phyloP scores from a whole-genome alignment of 1,140 invertebrate species.

The Agraylea sexmaculata region DNA sequence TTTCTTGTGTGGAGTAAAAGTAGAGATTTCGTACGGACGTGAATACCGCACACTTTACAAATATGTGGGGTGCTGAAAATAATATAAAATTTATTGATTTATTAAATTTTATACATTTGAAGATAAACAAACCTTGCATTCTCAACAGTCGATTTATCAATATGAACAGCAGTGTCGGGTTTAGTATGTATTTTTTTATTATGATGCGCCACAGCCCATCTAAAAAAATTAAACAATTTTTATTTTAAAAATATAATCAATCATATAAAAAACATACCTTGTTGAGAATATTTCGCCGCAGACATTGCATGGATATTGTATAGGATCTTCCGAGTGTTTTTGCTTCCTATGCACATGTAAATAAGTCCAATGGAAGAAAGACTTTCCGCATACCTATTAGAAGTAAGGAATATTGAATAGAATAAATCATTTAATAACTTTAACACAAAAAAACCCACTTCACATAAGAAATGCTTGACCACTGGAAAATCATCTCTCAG shows the following conservation, averaged over 20 bases:
- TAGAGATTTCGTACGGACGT: no score
- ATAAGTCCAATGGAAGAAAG: slow-evolving; percentile 39
- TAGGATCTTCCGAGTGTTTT: slow-evolving; percentile 33
- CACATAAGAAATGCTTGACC: slow-evolving; percentile 38
- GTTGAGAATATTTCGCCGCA: slow-evolving; percentile 34
- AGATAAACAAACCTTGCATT: no score
- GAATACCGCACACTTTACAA: no score
- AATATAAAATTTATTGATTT: no score
- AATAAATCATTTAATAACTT: no score
- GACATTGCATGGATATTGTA: slow-evolving; percentile 30
- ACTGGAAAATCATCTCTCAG: slow-evolving; percentile 32
- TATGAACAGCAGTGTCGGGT: no score
- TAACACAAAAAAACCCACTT: slow-evolving; percentile 28
- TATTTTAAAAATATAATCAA: neutral
- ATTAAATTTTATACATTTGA: no score
- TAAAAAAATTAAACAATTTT: slow-evolving; percentile 2
- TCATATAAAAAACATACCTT: slow-evolving; percentile 23
- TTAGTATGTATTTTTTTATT: slow-evolving; percentile 12
- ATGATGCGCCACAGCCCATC: slow-evolving; percentile 14
- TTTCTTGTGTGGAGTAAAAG: no score
- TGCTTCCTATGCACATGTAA: slow-evolving; percentile 35
- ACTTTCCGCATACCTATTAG: slow-evolving; percentile 33
- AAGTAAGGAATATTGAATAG: neutral
- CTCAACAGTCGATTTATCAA: no score
- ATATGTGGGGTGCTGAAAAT: no score